A percentile compares a stretch with the other conserved stretches of the same genome.
phyloP scores from a whole-genome alignment of 2,113 vertebrate genomes.

The Actenoides lindsayi region DNA sequence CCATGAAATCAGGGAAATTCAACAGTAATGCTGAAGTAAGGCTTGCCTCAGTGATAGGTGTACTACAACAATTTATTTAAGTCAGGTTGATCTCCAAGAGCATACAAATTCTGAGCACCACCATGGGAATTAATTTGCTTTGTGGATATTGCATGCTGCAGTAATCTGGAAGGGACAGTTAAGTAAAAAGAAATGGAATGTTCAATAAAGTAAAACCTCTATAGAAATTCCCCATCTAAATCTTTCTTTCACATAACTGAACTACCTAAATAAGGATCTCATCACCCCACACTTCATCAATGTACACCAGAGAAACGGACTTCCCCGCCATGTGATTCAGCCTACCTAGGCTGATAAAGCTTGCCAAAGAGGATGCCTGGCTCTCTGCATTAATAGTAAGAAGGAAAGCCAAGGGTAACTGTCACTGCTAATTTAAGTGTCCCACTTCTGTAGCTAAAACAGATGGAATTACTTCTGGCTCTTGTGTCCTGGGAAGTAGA shows the following conservation, averaged over 20 bases:
- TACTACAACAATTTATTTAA: background rate
- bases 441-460: background rate
- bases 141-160: background rate
- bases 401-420: background rate
- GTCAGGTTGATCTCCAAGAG: background rate
- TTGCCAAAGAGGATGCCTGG: background rate
- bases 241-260: background rate
- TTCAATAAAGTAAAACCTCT: background rate
- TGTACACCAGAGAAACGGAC: background rate
- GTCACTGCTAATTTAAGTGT: background rate
- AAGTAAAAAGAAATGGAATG: background rate
- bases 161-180: background rate
- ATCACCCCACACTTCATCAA: background rate
- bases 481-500: background rate
- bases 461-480: background rate
- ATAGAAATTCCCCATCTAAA: background rate
- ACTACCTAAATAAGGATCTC: background rate
- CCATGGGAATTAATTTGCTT: background rate
- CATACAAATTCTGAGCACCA: background rate
- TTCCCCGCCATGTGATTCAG: background rate
- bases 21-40: background rate
- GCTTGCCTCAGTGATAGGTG: accelerated
- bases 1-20: background rate
- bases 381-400: background rate
- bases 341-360: background rate